phyloP scores from a whole-genome alignment of 2,797 vertebrate species.

The Alcedo atthis region DNA sequence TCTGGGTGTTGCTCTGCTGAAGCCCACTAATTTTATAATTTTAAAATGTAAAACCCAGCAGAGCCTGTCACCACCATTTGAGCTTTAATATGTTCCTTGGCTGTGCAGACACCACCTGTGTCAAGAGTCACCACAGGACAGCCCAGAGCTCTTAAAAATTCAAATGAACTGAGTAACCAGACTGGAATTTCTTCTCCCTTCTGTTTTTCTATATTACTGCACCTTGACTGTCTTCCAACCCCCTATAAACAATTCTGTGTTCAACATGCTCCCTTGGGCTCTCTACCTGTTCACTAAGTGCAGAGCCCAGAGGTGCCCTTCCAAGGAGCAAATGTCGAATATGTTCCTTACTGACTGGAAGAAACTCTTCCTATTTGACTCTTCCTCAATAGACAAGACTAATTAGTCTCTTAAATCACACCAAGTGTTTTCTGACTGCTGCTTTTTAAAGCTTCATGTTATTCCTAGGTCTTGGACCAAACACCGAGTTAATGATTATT shows the following conservation, averaged over 20 bases:
- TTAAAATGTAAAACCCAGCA: background rate
- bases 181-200: background rate
- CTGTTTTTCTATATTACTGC: background rate
- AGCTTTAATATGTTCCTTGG: accelerated
- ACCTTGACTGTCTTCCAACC: accelerated
- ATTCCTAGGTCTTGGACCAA: conserved; percentile 17
- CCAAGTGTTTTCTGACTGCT: background rate
- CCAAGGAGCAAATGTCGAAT: background rate
- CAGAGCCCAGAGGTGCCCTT: background rate
- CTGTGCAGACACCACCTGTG: background rate
- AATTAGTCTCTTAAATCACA: background rate
- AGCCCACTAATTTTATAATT: accelerated
- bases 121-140: background rate
- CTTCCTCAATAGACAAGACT: background rate
- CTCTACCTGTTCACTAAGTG: accelerated
- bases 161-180: background rate
- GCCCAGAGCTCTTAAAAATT: background rate
- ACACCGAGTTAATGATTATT: conserved; percentile 63
- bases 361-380: background rate
- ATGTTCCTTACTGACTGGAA: accelerated
- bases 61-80: background rate
- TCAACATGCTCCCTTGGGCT: accelerated
- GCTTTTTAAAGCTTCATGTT: conserved; percentile 4
- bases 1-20: background rate
- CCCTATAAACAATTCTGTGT: background rate